Conservation (phyloP, 1,140 invertebrate species). For the Agrilus planipennis region DNA sequence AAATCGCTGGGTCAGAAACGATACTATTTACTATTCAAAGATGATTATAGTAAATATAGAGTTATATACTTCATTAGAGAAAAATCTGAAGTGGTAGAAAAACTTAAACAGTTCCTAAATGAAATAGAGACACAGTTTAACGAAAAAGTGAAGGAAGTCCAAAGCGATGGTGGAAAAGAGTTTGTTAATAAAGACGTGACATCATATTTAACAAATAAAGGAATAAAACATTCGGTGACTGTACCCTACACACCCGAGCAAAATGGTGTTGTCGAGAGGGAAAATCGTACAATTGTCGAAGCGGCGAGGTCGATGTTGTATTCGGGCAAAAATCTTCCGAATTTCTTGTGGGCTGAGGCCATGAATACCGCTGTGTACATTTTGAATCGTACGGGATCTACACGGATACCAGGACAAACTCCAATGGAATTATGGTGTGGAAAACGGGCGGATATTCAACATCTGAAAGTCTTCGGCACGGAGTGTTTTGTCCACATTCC, state of each 20-base stretch:
- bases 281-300: constrained; percentile 31
- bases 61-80: constrained; percentile 11
- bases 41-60: constrained; percentile 30
- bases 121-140: constrained; percentile 2
- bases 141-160: constrained; percentile 4
- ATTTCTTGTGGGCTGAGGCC: constrained; percentile 30
- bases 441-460: too few species aligned
- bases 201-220: too few species aligned
- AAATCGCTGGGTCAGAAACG: constrained; percentile 10
- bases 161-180: constrained; percentile 6
- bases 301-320: constrained; percentile 23
- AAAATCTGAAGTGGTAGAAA: constrained; percentile 7
- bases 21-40: constrained; percentile 26
- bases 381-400: constrained; percentile 24
- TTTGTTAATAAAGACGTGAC: too few species aligned
- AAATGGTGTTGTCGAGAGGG: constrained; percentile 22
- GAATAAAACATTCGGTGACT: too few species aligned
- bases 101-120: neutral
- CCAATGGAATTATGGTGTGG: constrained; percentile 21
- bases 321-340: constrained; percentile 11
- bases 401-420: constrained; percentile 12
- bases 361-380: constrained; percentile 18
- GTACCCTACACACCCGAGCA: too few species aligned
- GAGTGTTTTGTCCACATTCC: too few species aligned
- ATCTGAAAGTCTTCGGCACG: too few species aligned